Percentiles rank a stretch among this genome's conserved stretches.
phyloP scores from a whole-genome alignment of 2,888 invertebrate species.

The Heliothis peltigera region DNA sequence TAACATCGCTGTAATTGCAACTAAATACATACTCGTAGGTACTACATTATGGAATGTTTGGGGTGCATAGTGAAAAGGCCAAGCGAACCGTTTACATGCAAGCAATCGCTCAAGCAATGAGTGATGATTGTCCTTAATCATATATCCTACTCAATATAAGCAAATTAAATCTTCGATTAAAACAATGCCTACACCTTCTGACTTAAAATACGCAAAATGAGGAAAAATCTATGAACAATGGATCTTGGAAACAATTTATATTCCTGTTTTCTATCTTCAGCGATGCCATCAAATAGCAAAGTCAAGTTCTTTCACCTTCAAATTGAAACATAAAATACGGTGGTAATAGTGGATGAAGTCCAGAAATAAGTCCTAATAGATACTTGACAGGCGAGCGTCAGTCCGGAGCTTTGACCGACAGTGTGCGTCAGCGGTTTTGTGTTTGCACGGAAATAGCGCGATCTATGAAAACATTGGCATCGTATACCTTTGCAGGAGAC shows the following conservation, averaged over 20 bases:
- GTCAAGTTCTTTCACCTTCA: constrained; percentile 61
- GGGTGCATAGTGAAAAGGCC: constrained; percentile 78
- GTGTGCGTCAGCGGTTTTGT: constrained; percentile 62
- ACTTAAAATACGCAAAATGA: constrained; percentile 11
- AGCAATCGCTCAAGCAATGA: constrained; percentile 16
- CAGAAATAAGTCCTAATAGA: constrained; percentile 63
- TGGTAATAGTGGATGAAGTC: constrained; percentile 57
- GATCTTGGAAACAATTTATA: constrained; percentile 13
- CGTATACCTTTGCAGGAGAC: constrained; percentile 81
- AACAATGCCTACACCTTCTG: constrained; percentile 18
- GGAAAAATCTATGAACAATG: constrained; percentile 8
- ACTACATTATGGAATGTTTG: constrained; percentile 44
- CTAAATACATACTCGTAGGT: constrained; percentile 27
- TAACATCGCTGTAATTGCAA: constrained; percentile 33
- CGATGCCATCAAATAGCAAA: constrained; percentile 21
- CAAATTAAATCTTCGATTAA: background rate
- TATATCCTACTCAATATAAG: background rate
- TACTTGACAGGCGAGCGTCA: constrained; percentile 65
- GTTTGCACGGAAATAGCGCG: constrained; percentile 78
- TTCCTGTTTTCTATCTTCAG: constrained; percentile 3
- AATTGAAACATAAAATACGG: constrained; percentile 46
- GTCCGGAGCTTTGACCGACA: constrained; percentile 75
- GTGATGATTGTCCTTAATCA: constrained; percentile 10
- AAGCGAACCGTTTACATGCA: constrained; percentile 61
- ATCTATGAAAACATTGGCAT: constrained; percentile 80